These are phyloP conservation scores for Troides oblongomaculatus DNA, from an alignment of 2,888 invertebrate species.

Conservation along the genomic window DNA sequence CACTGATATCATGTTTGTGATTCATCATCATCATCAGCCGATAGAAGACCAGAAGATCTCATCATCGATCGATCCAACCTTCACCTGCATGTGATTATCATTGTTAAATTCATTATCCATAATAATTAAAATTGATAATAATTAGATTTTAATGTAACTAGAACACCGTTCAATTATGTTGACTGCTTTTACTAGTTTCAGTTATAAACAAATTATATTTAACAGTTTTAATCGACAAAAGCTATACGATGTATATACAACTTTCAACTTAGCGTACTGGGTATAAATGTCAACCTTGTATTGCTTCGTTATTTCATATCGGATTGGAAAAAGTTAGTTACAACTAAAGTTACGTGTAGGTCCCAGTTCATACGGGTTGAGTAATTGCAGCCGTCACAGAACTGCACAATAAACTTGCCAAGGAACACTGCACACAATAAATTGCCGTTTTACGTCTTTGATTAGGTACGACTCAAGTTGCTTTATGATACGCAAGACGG, in stretches of 20 bases:
- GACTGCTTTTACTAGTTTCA: too few species aligned
- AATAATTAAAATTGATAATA: too few species aligned
- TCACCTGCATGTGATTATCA: too few species aligned
- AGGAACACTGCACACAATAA: conserved; percentile 74
- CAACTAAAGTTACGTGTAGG: conserved; percentile 37
- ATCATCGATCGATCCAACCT: too few species aligned
- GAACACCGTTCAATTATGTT: too few species aligned
- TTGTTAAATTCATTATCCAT: too few species aligned
- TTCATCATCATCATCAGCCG: too few species aligned
- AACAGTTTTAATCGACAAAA: conserved; percentile 9
- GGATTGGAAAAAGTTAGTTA: conserved; percentile 36
- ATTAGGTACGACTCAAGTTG: conserved; percentile 72
- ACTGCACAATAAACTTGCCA: conserved; percentile 72
- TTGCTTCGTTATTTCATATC: conserved; percentile 37
- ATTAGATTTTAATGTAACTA: too few species aligned
- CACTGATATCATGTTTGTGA: too few species aligned
- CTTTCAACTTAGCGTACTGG: conserved; percentile 5
- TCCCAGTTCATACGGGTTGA: conserved; percentile 60
- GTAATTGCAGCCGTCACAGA: conserved; percentile 74
- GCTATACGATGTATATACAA: conserved; percentile 1
- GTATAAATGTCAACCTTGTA: conserved; percentile 37
- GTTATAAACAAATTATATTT: too few species aligned
- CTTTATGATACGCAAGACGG: conserved; percentile 53
- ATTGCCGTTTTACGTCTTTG: conserved; percentile 75
- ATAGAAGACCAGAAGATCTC: too few species aligned